phyloP scores from a whole-genome alignment of 2,113 vertebrate genomes.

The Protobothrops mucrosquamatus region DNA sequence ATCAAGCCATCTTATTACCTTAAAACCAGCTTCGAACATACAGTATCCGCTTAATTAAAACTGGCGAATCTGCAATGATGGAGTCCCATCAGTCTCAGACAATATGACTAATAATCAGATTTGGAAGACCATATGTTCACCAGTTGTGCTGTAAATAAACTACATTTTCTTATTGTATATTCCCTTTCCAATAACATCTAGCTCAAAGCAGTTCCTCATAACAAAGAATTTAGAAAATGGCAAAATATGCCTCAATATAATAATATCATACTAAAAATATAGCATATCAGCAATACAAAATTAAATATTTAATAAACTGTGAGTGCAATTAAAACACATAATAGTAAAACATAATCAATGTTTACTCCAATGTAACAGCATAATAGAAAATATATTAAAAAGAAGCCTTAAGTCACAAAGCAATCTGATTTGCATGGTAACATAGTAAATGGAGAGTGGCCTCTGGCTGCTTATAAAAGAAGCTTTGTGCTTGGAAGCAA shows the following conservation, averaged over 20 bases:
- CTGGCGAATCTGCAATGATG: too few relatives aligned
- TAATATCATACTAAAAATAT: neutral
- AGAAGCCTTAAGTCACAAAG: neutral
- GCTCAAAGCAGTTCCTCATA: neutral
- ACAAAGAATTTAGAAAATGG: neutral
- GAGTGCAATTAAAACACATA: neutral
- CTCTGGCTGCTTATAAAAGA: neutral
- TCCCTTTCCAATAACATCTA: neutral
- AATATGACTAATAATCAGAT: too few relatives aligned
- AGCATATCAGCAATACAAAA: neutral
- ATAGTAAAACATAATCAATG: neutral
- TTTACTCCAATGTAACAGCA: neutral
- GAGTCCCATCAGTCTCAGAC: too few relatives aligned
- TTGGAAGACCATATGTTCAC: too few relatives aligned
- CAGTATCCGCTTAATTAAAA: neutral
- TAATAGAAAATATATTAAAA: neutral
- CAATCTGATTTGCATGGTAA: neutral
- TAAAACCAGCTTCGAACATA: neutral
- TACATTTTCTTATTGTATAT: too few relatives aligned
- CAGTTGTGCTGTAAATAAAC: too few relatives aligned
- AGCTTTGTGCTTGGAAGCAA: neutral
- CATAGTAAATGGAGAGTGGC: neutral
- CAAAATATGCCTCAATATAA: neutral
- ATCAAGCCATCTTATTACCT: neutral
- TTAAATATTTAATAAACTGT: neutral